Percentiles rank a stretch among this genome's conserved stretches.
These are phyloP conservation scores for Phycodurus eques DNA, from an alignment of 2,113 vertebrate species.

Conservation along the genomic window DNA sequence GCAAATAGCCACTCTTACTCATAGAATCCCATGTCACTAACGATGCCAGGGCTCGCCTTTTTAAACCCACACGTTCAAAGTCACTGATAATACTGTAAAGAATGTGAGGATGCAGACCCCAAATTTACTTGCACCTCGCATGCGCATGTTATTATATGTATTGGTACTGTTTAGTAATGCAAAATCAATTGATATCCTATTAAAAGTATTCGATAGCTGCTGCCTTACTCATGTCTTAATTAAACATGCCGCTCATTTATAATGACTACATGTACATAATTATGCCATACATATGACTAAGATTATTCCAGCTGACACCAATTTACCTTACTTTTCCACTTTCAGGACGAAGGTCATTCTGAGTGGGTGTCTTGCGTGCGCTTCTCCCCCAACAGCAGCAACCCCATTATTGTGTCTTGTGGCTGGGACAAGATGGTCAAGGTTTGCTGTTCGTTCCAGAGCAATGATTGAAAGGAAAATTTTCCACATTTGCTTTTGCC, in stretches of 20 bases:
- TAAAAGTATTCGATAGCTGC: too few relatives aligned
- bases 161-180: too few relatives aligned
- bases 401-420: slow-evolving; percentile 97
- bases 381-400: slow-evolving; percentile 97
- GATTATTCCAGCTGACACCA: neutral
- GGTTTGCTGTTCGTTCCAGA: slow-evolving; percentile 58
- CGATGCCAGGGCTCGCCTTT: too few relatives aligned
- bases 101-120: too few relatives aligned
- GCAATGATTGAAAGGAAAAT: neutral
- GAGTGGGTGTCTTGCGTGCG: slow-evolving; percentile 96
- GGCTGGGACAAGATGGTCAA: slow-evolving; percentile 98
- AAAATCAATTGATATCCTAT: too few relatives aligned
- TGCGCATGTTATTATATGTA: neutral
- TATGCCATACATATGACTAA: neutral
- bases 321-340: neutral
- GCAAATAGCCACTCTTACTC: too few relatives aligned
- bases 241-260: too few relatives aligned
- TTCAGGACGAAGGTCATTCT: slow-evolving; percentile 89
- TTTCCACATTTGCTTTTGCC: slow-evolving; percentile 12
- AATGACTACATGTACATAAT: neutral
- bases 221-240: too few relatives aligned
- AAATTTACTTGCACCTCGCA: too few relatives aligned
- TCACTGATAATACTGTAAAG: too few relatives aligned
- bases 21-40: too few relatives aligned
- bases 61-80: too few relatives aligned